A percentile compares a stretch with the other conserved stretches of the same genome.
Evolutionary conservation across 64 coral and sea anemone species (phyloP).

Genomic region (Dendronephthya gigantea): DNA sequence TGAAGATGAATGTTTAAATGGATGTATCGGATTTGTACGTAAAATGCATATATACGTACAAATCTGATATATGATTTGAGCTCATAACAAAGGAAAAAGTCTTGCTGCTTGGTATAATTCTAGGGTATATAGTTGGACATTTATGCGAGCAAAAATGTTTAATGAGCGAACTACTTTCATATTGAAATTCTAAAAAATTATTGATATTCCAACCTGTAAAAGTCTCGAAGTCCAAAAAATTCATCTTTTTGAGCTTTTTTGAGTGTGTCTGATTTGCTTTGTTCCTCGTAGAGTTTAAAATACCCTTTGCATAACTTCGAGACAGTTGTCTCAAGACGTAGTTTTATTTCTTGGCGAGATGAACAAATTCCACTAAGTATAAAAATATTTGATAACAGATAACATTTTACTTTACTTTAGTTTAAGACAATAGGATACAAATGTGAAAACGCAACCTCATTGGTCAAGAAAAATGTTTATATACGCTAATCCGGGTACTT

Average conservation of each 20-base stretch:
- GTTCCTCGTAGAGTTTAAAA: conserved; percentile 9
- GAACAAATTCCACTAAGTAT: conserved; percentile 35
- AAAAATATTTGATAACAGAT: neutral
- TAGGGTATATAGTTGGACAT: too few species aligned
- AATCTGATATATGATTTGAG: too few species aligned
- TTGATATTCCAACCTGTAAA: conserved; percentile 36
- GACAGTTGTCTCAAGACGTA: neutral
- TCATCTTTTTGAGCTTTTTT: conserved; percentile 32
- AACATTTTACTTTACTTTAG: neutral
- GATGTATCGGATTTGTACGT: too few species aligned
- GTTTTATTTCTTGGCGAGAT: neutral
- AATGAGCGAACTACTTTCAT: neutral
- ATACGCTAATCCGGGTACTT: too few species aligned
- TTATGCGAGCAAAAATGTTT: too few species aligned
- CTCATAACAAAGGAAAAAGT: too few species aligned
- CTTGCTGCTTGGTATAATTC: too few species aligned
- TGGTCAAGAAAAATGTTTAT: too few species aligned
- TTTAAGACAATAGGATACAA: neutral
- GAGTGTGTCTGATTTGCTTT: conserved; percentile 21
- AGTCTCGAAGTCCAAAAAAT: conserved; percentile 42
- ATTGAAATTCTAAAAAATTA: neutral
- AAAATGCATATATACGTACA: too few species aligned
- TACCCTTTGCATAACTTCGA: conserved; percentile 23
- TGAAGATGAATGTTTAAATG: too few species aligned
- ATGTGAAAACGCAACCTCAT: too few species aligned